These are phyloP conservation scores for Desmophyllum pertusum DNA, from an alignment of 92 coral and sea anemone genomes.

Conservation along the genomic window DNA sequence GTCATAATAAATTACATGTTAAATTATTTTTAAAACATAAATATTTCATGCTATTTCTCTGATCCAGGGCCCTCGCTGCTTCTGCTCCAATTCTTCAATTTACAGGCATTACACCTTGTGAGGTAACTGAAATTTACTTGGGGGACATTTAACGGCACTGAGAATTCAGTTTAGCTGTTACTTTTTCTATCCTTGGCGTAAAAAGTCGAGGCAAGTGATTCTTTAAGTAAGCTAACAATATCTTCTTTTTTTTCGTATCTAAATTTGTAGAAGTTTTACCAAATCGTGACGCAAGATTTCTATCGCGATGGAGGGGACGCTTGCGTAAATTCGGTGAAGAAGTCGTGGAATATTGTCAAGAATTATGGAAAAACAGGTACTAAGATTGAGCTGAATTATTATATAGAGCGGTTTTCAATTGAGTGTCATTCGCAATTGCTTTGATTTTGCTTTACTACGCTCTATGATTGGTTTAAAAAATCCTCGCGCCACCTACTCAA, in stretches of 20 bases:
- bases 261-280: conserved; percentile 70
- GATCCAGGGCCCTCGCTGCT: conserved; percentile 87
- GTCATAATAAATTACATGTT: not conserved
- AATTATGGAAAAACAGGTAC: conserved; percentile 80
- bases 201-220: not conserved
- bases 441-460: too few relatives aligned
- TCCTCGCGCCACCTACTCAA: too few relatives aligned
- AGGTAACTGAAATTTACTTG: conserved; percentile 50
- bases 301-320: conserved; percentile 77
- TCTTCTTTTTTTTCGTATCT: not conserved
- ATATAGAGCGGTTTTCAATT: too few relatives aligned
- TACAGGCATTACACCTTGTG: conserved; percentile 90
- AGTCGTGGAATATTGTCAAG: conserved; percentile 77
- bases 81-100: conserved; percentile 97
- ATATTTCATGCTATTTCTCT: not conserved
- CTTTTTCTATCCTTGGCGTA: not conserved
- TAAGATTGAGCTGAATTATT: not conserved
- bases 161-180: too few relatives aligned
- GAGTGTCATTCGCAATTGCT: too few relatives aligned
- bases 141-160: too few relatives aligned
- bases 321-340: conserved; percentile 77
- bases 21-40: not conserved
- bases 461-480: too few relatives aligned
- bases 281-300: conserved; percentile 90
- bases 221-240: not conserved